These are phyloP conservation scores for Caenorhabditis drosophilae DNA, from an alignment of 2,888 invertebrate genomes.

Conservation along the genomic window DNA sequence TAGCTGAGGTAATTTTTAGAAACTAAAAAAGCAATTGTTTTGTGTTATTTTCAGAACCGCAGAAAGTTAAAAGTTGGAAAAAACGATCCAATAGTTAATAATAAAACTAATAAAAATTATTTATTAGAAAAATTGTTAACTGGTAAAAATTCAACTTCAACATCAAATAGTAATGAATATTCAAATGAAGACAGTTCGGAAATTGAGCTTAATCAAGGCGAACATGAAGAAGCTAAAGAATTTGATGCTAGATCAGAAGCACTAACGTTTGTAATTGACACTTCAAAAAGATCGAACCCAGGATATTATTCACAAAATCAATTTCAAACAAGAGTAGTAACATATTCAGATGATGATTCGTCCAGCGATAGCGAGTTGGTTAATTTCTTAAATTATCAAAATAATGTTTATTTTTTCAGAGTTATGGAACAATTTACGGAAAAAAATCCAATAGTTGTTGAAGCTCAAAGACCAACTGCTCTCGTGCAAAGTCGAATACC, in stretches of 20 bases:
- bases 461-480: background rate
- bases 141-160: constrained; percentile 28
- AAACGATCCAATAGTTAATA: constrained; percentile 12
- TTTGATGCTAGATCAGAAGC: constrained; percentile 49
- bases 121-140: constrained; percentile 41
- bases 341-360: constrained; percentile 43
- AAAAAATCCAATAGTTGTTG: background rate
- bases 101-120: constrained; percentile 40
- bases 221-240: constrained; percentile 6
- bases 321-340: constrained; percentile 33
- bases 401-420: background rate
- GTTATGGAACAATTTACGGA: background rate
- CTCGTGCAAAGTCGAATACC: no score
- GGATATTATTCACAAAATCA: constrained; percentile 16
- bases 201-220: no score
- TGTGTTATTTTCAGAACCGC: no score
- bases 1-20: constrained; percentile 33
- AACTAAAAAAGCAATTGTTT: no score
- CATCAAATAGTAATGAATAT: background rate
- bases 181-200: constrained; percentile 1
- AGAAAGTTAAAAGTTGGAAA: constrained; percentile 4
- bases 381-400: background rate
- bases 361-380: constrained; percentile 40
- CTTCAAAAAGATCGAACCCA: constrained; percentile 26
- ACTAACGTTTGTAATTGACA: constrained; percentile 52